Percentiles rank a stretch among this genome's conserved stretches.
Conservation (phyloP, 2,113 vertebrate genomes). For the Dicaeum eximium region DNA sequence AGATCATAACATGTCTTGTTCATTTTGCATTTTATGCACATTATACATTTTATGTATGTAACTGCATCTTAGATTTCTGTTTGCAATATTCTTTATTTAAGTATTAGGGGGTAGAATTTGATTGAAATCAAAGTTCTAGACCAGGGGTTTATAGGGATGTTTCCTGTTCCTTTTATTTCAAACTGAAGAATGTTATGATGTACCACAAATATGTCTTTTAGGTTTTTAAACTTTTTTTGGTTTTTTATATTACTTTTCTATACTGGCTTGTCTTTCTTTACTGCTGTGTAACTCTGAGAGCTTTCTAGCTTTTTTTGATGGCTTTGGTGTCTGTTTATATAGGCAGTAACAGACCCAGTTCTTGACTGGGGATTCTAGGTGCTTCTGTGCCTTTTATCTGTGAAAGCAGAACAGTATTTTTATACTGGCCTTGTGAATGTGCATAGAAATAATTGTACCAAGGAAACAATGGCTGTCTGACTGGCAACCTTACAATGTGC, state of each 20-base stretch:
- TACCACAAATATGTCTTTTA: neutral
- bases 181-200: neutral
- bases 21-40: neutral
- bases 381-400: neutral
- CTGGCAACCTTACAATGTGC: neutral
- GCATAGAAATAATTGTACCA: neutral
- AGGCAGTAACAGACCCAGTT: neutral
- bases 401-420: neutral
- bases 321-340: neutral
- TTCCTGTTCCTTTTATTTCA: neutral
- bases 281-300: neutral
- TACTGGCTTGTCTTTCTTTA: neutral
- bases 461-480: neutral
- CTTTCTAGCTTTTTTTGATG: neutral
- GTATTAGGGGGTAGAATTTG: neutral
- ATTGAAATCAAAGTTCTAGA: neutral
- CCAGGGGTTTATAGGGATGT: neutral
- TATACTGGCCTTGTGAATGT: neutral
- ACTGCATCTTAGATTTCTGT: neutral
- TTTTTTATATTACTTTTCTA: neutral
- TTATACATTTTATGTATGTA: neutral
- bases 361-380: neutral
- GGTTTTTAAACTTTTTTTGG: neutral
- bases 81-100: neutral
- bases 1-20: neutral